Evolutionary conservation across 2,888 invertebrate genomes (phyloP), one percentile per base, ranked within the genome.

Genomic region (Drosophila anomelani): DNA sequence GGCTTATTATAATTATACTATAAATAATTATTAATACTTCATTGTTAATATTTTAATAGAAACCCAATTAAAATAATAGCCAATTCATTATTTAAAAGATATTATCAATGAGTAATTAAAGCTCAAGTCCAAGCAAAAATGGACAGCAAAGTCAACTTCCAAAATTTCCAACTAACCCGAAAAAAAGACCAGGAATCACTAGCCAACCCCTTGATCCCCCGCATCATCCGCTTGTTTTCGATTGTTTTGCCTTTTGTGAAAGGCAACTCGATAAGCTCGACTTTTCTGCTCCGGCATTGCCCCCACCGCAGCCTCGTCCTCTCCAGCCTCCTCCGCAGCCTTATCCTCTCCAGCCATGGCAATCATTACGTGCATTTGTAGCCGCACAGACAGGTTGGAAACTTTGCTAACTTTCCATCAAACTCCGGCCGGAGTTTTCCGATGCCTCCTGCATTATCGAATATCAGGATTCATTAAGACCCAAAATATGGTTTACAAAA

Each of bases 381-480:
- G 54, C 34, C 34, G 38, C 39, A 23, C 78, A 66, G 87, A 76
- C 87, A 79, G 87, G 64, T 68, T 76, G 49, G 46, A 76, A 85
- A 87, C 76, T 85, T 85, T 80, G 71, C 71, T 75, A 77, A 80
- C 83, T 85, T 87, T 80, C 46, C 78, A 73, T 58, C 73, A 70
- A 70, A 73, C 68, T 71, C 59, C 46, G n/a, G 39, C 41, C 59
- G 47, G 51, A 68, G 56, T 54, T 68, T 70, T 12, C 44, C 69
- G 75, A 51, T 63, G 76, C 64, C 76, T 80, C 64, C 76, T 81
- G 79, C 76, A 74, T 79, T 88, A 83, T 90, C 89, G 78, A 85
- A 89, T 90, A 83, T 79, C 89, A 80, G 78, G 78, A 80, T 83
- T 90, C 90, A 90, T 90, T 90, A 90, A 80, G 72, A 69, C 43